Conservation (phyloP, 2,113 vertebrate species). For the Rousettus leschenaultii region DNA sequence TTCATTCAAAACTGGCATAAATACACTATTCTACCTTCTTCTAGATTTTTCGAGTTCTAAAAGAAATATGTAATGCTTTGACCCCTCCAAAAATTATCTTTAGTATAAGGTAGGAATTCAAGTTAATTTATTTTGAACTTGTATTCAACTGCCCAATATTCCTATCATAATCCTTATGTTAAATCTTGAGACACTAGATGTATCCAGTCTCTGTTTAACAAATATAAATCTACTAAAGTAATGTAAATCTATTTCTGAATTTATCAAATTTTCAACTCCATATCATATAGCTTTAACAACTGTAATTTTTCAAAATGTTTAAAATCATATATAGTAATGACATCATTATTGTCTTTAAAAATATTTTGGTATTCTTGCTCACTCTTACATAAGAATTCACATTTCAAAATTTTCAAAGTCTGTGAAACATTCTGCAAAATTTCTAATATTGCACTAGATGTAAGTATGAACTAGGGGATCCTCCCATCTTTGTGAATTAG, state of each 20-base stretch:
- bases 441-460: background rate
- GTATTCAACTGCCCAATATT: background rate
- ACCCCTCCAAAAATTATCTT: background rate
- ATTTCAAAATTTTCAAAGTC: background rate
- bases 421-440: background rate
- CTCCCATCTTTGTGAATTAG: background rate
- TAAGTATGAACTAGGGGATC: background rate
- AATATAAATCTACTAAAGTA: conserved; percentile 1
- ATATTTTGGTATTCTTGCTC: background rate
- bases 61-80: conserved; percentile 30
- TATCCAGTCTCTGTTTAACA: background rate
- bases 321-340: background rate
- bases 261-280: background rate
- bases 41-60: background rate
- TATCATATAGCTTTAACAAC: background rate
- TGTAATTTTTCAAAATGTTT: background rate
- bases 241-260: conserved; percentile 21
- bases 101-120: background rate
- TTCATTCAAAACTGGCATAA: background rate
- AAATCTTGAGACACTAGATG: background rate
- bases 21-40: background rate
- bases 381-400: background rate
- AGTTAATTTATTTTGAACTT: background rate
- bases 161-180: background rate
- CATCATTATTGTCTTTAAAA: background rate